phyloP scores from a whole-genome alignment of 2,113 vertebrate species.

The Lonchura striata region DNA sequence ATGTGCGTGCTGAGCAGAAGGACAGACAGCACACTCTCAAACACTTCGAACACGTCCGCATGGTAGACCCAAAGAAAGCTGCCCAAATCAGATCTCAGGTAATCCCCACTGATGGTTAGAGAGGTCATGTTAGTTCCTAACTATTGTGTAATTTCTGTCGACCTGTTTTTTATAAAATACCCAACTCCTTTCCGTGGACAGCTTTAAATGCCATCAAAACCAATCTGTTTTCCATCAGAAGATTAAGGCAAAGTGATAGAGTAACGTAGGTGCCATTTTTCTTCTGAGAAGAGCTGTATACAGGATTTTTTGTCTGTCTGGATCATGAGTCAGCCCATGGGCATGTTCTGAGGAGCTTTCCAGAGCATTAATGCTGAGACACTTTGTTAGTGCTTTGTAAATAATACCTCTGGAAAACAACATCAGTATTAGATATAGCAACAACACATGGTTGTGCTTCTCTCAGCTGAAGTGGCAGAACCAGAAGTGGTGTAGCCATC shows the following conservation, averaged over 20 bases:
- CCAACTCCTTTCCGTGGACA: neutral
- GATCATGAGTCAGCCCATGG: neutral
- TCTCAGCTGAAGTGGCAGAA: neutral
- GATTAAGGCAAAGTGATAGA: neutral
- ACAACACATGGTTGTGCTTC: neutral
- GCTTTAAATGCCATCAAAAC: neutral
- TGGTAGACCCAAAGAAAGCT: conserved; percentile 98
- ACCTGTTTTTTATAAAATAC: neutral
- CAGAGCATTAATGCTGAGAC: neutral
- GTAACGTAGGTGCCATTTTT: neutral
- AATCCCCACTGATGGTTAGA: neutral
- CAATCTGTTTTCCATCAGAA: neutral
- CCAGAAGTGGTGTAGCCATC: neutral
- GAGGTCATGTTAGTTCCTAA: neutral
- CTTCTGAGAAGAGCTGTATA: neutral
- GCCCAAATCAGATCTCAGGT: conserved; percentile 98
- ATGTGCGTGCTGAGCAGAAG: conserved; percentile 96
- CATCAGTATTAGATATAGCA: neutral
- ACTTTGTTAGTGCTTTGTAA: neutral
- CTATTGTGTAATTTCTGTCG: neutral
- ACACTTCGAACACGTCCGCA: conserved; percentile 95
- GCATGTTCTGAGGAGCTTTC: neutral
- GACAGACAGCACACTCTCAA: conserved; percentile 96
- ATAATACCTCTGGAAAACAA: neutral
- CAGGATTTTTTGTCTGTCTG: neutral